These are phyloP conservation scores for Galeruca laticollis DNA, from an alignment of 2,888 invertebrate species.

Conservation along the genomic window DNA sequence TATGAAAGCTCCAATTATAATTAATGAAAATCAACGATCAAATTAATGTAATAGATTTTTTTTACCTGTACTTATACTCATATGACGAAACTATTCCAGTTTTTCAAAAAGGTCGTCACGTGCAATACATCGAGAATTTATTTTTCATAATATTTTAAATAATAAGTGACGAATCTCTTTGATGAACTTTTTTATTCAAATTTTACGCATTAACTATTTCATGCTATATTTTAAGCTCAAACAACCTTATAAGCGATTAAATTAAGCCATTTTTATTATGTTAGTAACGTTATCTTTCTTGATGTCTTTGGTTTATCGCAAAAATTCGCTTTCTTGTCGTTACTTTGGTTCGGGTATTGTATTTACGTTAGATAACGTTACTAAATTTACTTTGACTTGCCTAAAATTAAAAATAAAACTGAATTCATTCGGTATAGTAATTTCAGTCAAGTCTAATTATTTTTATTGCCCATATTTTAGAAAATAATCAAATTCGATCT, in stretches of 20 bases:
- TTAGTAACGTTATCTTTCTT: conserved; percentile 15
- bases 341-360: conserved; percentile 31
- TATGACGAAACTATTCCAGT: background rate
- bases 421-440: background rate
- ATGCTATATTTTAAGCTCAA: conserved; percentile 8
- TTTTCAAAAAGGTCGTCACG: background rate
- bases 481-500: background rate
- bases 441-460: background rate
- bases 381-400: conserved; percentile 18
- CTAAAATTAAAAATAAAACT: conserved; percentile 9
- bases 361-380: conserved; percentile 22
- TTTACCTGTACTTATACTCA: conserved; percentile 1
- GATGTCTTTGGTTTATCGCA: conserved; percentile 10
- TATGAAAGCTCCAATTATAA: background rate
- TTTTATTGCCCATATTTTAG: background rate
- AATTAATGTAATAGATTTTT: background rate
- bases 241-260: background rate
- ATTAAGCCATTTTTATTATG: background rate
- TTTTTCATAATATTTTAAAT: background rate
- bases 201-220: conserved; percentile 1
- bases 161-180: background rate
- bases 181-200: background rate
- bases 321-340: conserved; percentile 15
- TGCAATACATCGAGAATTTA: background rate
- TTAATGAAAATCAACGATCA: background rate